Evolutionary conservation across 2,113 vertebrate genomes (phyloP).

Genomic region (Lathamus discolor): DNA sequence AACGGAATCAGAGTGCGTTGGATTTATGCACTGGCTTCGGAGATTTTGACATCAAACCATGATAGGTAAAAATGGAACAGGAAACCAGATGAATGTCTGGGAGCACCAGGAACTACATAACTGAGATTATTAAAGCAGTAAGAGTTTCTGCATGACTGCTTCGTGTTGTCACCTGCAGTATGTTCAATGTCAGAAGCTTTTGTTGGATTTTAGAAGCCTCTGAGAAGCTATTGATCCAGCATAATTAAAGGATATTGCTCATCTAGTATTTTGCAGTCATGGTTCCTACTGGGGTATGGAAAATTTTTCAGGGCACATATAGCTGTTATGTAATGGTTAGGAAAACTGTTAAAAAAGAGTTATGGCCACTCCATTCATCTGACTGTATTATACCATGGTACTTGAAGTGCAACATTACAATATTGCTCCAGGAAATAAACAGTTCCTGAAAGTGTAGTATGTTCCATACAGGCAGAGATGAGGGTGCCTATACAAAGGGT

Average conservation of each 20-base stretch:
- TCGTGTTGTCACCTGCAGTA: background rate
- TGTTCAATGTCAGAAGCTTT: background rate
- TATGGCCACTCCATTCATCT: background rate
- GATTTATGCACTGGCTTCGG: background rate
- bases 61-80: background rate
- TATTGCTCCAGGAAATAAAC: background rate
- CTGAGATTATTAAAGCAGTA: background rate
- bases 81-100: background rate
- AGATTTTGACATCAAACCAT: background rate
- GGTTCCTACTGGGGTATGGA: background rate
- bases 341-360: background rate
- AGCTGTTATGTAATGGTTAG: fast-evolving
- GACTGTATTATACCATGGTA: background rate
- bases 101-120: background rate
- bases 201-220: background rate
- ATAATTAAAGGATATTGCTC: background rate
- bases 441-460: background rate
- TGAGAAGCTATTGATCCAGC: background rate
- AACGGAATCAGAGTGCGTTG: background rate
- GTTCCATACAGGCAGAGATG: background rate
- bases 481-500: background rate
- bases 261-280: background rate
- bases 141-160: background rate
- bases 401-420: background rate
- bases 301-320: background rate